Evolutionary conservation across 2,888 invertebrate genomes (phyloP).

Genomic region (Nebria brevicollis): DNA sequence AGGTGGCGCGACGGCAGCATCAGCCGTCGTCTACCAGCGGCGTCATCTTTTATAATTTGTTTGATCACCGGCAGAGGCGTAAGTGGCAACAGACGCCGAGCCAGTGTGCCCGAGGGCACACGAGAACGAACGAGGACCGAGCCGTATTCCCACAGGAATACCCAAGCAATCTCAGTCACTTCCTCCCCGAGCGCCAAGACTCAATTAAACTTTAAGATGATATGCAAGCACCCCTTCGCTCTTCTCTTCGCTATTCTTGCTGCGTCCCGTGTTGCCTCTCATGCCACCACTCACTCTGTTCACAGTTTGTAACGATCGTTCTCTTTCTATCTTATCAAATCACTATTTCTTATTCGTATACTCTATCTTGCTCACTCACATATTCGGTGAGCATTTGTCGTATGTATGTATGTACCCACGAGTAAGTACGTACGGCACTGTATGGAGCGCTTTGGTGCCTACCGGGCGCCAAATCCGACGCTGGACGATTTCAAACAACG

Average conservation of each 20-base stretch:
- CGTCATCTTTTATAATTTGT: slow-evolving; percentile 64
- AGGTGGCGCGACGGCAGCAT: slow-evolving; percentile 30
- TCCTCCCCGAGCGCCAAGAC: slow-evolving; percentile 68
- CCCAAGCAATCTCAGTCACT: slow-evolving; percentile 63
- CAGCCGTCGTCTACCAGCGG: slow-evolving; percentile 24
- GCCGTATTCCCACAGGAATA: slow-evolving; percentile 60
- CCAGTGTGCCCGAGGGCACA: slow-evolving; percentile 59
- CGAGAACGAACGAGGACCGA: slow-evolving; percentile 55
- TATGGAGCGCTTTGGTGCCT: background rate
- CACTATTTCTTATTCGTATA: slow-evolving; percentile 1
- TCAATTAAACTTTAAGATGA: slow-evolving; percentile 80
- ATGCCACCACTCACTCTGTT: slow-evolving; percentile 1
- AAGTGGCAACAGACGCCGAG: slow-evolving; percentile 55
- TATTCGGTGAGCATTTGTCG: slow-evolving; percentile 1
- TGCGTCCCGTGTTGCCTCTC: background rate
- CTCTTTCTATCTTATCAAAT: slow-evolving; percentile 1
- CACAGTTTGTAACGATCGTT: background rate
- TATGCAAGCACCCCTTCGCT: slow-evolving; percentile 64
- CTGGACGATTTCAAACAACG: background rate
- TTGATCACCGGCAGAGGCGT: slow-evolving; percentile 59
- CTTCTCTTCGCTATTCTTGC: slow-evolving; percentile 25
- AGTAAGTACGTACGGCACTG: background rate
- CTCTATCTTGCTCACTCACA: background rate
- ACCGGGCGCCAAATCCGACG: background rate
- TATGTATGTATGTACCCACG: background rate